Base-by-base conservation (phyloP, 1,140 invertebrate species). In the Ylistrum balloti region DNA sequence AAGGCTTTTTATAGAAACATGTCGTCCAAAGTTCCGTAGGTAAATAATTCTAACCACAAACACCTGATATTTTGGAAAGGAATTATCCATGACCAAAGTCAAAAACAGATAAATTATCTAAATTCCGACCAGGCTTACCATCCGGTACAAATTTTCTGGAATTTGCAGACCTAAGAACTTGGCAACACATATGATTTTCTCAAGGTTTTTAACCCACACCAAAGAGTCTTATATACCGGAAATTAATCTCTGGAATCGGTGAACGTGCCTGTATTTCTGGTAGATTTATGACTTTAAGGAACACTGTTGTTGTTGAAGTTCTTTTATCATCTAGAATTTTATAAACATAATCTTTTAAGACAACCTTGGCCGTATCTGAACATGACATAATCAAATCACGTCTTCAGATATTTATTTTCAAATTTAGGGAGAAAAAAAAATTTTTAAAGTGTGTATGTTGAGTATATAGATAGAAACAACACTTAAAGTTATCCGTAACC, bases 151-250 rank as follows among this genome's bases (percentile, higher is more conserved):
- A 74, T 28, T 74, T 74, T 74, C n/a, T n/a, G 17, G 41, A 45
- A 45, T 45, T 45, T 45, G 41, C 56, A 74, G 56, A 74, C 56
- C 56, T 74, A 74, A 74, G n/a, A 45, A 45, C 9, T 45, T 45
- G 41, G 41, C n/a, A 74, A 74, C 17, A n/a, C 28, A n/a, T 28
- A 74, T 74, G 56, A 74, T 74, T 28, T 17, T 45, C 41, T 45
- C 41, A 45, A 45, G 41, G 41, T 9, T 45, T 45, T 45, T 45
- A 45, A 45, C 41, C 41, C 1, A 45, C 41, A 45, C 41, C 41
- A 45, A 45, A 45, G 41, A 17, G 17, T 17, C 1, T 45, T 45
- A 9, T 45, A 45, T 45, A 45, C 41, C 10, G 20, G 41, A 1
- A 45, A 45, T 45, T 17, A 45, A 45, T 45, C 41, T 45, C 41